Evolutionary conservation across 2,888 invertebrate genomes (phyloP).

Genomic region (Maniola hyperantus): DNA sequence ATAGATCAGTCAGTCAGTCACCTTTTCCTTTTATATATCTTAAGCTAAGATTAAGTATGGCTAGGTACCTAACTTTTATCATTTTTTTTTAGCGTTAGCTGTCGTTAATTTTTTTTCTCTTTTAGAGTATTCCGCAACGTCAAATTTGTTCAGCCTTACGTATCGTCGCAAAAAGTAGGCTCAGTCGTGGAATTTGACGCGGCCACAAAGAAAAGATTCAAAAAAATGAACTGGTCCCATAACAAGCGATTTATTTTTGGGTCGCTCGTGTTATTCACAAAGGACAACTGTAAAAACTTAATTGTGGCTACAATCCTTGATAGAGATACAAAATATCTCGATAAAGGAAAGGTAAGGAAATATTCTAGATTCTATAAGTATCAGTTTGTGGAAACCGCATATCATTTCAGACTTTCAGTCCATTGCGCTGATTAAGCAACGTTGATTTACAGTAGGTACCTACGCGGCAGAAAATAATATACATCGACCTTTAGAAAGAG

Average conservation of each 20-base stretch:
- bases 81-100: no score
- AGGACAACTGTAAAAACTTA: conserved; percentile 85
- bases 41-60: no score
- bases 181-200: conserved; percentile 57
- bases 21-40: no score
- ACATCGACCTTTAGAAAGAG: no score
- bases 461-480: no score
- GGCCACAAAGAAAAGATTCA: conserved; percentile 51
- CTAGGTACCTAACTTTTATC: no score
- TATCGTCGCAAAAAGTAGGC: conserved; percentile 63
- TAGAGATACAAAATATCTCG: conserved; percentile 65
- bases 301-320: conserved; percentile 86
- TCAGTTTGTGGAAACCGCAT: no score
- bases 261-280: conserved; percentile 87
- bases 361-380: neutral
- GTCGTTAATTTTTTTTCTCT: neutral
- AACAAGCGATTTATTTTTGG: conserved; percentile 86
- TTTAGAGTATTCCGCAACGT: conserved; percentile 68
- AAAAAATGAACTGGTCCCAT: conserved; percentile 64
- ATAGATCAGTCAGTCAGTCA: no score
- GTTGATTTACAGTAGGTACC: no score
- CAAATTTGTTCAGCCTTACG: conserved; percentile 61
- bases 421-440: neutral
- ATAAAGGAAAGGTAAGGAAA: conserved; percentile 57
- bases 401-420: no score